A percentile compares a stretch with the other conserved stretches of the same genome.
phyloP scores from a whole-genome alignment of 2,888 invertebrate genomes.

The Drosophila parthenogenetica region DNA sequence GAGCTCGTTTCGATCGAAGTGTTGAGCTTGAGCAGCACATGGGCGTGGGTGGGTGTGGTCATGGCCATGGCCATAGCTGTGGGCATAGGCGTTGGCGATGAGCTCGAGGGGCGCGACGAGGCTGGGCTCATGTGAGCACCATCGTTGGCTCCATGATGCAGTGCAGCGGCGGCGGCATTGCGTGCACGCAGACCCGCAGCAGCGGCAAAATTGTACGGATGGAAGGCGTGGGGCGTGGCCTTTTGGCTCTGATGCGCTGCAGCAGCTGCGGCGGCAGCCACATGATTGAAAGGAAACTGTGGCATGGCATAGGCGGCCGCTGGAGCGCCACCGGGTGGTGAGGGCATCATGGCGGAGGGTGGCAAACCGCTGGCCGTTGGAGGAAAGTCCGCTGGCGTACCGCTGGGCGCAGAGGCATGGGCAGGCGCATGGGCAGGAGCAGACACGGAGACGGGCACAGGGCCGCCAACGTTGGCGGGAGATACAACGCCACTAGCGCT shows the following conservation, averaged over 20 bases:
- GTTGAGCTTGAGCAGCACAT: constrained; percentile 84
- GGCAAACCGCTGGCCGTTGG: constrained; percentile 51
- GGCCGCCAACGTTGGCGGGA: constrained; percentile 28
- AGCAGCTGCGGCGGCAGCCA: constrained; percentile 72
- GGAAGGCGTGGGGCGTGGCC: constrained; percentile 86
- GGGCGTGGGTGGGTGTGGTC: constrained; percentile 9
- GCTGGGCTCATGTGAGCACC: constrained; percentile 83
- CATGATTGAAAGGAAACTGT: constrained; percentile 86
- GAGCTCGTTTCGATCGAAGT: constrained; percentile 88
- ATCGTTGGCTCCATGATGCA: constrained; percentile 64
- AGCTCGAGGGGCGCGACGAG: constrained; percentile 81
- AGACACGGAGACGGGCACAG: no score
- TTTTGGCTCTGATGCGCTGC: constrained; percentile 62
- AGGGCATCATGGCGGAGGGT: constrained; percentile 85
- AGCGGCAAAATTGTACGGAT: constrained; percentile 87
- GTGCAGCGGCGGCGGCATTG: constrained; percentile 69
- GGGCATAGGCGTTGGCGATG: constrained; percentile 82
- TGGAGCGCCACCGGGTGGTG: constrained; percentile 85
- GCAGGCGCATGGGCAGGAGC: no score
- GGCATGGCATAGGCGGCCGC: constrained; percentile 85
- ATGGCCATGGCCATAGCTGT: constrained; percentile 33
- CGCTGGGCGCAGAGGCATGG: no score
- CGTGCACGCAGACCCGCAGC: constrained; percentile 80
- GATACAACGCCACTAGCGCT: constrained; percentile 44
- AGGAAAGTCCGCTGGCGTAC: constrained; percentile 41